phyloP scores from a whole-genome alignment of 2,113 vertebrate genomes.

The Chamaea fasciata region DNA sequence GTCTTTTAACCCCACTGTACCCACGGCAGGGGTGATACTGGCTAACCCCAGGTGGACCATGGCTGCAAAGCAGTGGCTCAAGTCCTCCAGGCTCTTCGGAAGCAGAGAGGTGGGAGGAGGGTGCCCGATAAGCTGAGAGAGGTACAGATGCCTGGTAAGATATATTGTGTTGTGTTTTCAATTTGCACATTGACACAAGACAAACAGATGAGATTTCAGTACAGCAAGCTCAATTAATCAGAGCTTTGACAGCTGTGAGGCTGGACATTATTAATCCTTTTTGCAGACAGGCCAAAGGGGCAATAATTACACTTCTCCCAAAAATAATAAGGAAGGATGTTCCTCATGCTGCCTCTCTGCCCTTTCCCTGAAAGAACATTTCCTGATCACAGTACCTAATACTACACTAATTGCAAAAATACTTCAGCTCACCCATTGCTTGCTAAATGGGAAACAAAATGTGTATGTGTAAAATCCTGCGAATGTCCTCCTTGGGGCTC shows the following conservation, averaged over 20 bases:
- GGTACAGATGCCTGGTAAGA: conserved; percentile 21
- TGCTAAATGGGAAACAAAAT: background rate
- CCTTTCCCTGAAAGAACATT: background rate
- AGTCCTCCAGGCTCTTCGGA: background rate
- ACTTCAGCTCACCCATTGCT: background rate
- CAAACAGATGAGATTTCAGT: conserved; percentile 66
- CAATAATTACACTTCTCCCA: conserved; percentile 14
- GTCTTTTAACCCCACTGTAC: background rate
- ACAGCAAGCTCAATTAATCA: conserved; percentile 61
- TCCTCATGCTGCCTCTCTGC: background rate
- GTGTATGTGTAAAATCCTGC: background rate
- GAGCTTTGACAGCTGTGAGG: conserved; percentile 52
- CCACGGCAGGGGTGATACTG: background rate
- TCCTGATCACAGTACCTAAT: background rate
- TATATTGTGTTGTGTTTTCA: conserved; percentile 63
- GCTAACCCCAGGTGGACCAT: background rate
- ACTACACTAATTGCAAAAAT: background rate
- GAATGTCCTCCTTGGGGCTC: background rate
- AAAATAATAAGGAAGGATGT: conserved; percentile 6
- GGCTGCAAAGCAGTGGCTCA: background rate
- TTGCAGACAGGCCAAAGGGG: background rate
- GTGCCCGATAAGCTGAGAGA: background rate
- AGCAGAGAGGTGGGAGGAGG: background rate
- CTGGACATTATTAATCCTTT: conserved; percentile 50
- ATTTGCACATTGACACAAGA: conserved; percentile 63